These are phyloP conservation scores for Caenorhabditis uteleia DNA, from an alignment of 2,888 invertebrate species.

Conservation along the genomic window DNA sequence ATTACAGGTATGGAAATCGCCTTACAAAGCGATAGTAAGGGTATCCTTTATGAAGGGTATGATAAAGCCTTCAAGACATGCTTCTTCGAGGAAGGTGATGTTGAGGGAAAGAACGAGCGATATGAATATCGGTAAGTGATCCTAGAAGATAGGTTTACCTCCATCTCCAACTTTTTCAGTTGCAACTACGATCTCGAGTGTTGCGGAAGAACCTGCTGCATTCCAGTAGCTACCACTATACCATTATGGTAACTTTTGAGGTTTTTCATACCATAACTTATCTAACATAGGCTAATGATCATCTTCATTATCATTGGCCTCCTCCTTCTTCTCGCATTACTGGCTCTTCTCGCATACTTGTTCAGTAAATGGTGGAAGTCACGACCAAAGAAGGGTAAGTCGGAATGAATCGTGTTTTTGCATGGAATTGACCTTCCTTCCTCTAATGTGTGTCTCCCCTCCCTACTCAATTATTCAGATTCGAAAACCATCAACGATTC, in stretches of 20 bases:
- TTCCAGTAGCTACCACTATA: conserved; percentile 58
- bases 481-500: not conserved
- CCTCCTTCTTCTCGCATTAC: conserved; percentile 50
- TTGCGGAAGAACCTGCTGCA: conserved; percentile 66
- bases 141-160: too few relatives aligned
- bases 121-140: conserved; percentile 62
- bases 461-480: conserved; percentile 10
- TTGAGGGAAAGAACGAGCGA: conserved; percentile 66
- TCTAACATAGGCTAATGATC: conserved; percentile 59
- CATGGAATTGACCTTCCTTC: not conserved
- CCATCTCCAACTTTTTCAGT: conserved; percentile 44
- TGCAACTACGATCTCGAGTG: conserved; percentile 65
- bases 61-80: conserved; percentile 64
- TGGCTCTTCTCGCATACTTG: conserved; percentile 55
- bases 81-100: conserved; percentile 66
- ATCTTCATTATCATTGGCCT: conserved; percentile 55
- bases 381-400: conserved; percentile 63
- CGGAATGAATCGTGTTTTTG: not conserved
- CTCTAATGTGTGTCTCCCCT: conserved; percentile 6
- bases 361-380: conserved; percentile 57
- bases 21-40: conserved; percentile 63
- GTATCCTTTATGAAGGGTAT: conserved; percentile 68
- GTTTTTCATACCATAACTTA: not conserved
- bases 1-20: conserved; percentile 58
- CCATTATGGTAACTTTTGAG: conserved; percentile 56